Evolutionary conservation across 2,888 invertebrate genomes (phyloP).

Genomic region (Copidosoma aretas): DNA sequence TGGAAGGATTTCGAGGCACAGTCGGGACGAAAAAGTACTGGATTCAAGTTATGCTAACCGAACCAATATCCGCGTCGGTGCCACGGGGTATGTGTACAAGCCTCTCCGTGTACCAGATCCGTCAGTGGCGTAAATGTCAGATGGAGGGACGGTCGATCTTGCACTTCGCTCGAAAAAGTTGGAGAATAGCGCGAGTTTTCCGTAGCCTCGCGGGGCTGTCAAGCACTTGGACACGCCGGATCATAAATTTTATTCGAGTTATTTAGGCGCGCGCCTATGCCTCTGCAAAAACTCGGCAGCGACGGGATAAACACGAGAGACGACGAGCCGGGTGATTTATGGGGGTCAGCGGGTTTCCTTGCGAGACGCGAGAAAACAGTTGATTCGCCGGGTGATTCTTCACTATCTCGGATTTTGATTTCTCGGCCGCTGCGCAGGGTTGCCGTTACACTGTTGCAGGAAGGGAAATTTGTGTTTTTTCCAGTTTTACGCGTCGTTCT

Average conservation of each 20-base stretch:
- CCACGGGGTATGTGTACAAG: neutral
- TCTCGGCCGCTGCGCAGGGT: neutral
- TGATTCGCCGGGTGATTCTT: neutral
- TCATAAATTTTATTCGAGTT: constrained; percentile 33
- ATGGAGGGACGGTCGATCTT: neutral
- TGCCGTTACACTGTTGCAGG: neutral
- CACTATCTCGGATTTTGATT: neutral
- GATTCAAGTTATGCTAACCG: constrained; percentile 50
- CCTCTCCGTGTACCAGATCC: neutral
- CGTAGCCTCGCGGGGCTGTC: neutral
- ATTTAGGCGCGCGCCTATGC: constrained; percentile 10
- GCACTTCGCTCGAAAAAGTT: neutral
- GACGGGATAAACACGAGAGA: constrained; percentile 12
- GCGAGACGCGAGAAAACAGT: constrained; percentile 5
- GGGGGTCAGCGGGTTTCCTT: neutral
- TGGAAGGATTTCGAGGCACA: neutral
- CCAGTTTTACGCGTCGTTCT: no score
- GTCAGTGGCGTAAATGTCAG: neutral
- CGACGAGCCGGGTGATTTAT: constrained; percentile 22
- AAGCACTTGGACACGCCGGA: constrained; percentile 5
- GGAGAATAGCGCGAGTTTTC: constrained; percentile 1
- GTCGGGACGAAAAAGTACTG: constrained; percentile 15
- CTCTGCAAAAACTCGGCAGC: no score
- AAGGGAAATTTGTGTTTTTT: neutral
- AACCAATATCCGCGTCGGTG: constrained; percentile 51